A percentile compares a stretch with the other conserved stretches of the same genome.
These are phyloP conservation scores for Gadopsis bispinosus DNA, from an alignment of 2,797 vertebrate genomes.

Conservation along the genomic window DNA sequence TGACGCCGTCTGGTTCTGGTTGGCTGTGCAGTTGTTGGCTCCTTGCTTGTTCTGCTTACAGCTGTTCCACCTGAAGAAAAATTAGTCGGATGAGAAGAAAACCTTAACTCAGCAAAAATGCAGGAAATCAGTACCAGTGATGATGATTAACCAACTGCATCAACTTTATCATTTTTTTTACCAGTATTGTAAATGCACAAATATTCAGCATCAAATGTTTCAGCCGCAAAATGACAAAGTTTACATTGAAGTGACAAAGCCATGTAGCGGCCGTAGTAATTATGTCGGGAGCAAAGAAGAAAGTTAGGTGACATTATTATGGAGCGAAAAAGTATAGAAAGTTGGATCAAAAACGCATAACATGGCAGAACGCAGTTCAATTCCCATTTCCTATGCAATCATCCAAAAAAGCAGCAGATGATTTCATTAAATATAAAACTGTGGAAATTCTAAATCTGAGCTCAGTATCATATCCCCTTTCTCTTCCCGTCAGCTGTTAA, in stretches of 20 bases:
- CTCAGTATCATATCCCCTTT: not conserved
- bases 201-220: not conserved
- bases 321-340: too few species aligned
- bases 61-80: conserved; percentile 92
- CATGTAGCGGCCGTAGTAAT: too few species aligned
- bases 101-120: not conserved
- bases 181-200: not conserved
- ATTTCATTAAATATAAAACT: conserved; percentile 71
- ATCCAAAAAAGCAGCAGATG: conserved; percentile 58
- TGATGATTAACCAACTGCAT: not conserved
- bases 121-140: not conserved
- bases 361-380: too few species aligned
- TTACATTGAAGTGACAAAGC: too few species aligned
- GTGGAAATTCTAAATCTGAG: conserved; percentile 21
- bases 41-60: conserved; percentile 98
- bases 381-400: not conserved
- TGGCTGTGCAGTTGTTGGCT: conserved; percentile 90
- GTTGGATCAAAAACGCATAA: too few species aligned
- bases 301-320: not conserved
- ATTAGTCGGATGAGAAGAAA: not conserved
- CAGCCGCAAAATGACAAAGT: not conserved
- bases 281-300: too few species aligned
- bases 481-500: not conserved
- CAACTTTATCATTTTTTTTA: not conserved
- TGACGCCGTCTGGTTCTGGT: conserved; percentile 92